Conservation (phyloP, 2,113 vertebrate genomes). For the Isichthys henryi region DNA sequence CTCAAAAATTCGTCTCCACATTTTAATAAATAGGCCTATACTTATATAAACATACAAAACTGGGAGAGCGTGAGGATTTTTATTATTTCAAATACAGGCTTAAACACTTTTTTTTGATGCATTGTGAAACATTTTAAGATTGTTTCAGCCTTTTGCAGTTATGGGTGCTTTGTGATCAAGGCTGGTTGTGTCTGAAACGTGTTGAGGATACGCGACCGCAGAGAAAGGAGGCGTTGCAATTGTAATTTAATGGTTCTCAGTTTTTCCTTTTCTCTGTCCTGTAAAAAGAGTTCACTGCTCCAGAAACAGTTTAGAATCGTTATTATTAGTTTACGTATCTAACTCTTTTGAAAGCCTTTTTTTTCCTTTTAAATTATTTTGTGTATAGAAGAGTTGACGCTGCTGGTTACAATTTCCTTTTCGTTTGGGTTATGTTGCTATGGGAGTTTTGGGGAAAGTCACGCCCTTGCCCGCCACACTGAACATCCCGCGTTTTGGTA, state of each 20-base stretch:
- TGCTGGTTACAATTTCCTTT: not conserved
- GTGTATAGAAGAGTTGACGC: constrained; percentile 18
- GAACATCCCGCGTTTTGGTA: not conserved
- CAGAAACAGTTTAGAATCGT: not conserved
- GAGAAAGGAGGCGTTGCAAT: not conserved
- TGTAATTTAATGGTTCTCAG: constrained; percentile 13
- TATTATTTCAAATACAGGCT: not conserved
- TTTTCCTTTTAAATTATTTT: constrained; percentile 14
- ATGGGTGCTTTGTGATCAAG: not conserved
- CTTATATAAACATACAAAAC: not conserved
- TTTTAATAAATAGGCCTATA: not conserved
- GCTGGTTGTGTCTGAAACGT: not conserved
- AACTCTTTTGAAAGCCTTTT: not conserved
- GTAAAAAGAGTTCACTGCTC: not conserved
- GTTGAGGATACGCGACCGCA: not conserved
- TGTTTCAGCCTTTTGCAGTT: not conserved
- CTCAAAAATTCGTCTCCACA: not conserved
- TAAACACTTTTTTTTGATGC: not conserved
- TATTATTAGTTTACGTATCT: not conserved
- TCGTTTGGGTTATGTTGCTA: not conserved
- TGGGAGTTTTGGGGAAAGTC: not conserved
- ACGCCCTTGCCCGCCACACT: not conserved
- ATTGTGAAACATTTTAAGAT: not conserved
- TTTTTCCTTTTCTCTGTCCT: not conserved
- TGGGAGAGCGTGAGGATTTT: not conserved